Evolutionary conservation across 2,888 invertebrate species (phyloP), one percentile per base, ranked within the genome.

Genomic region (Cataglyphis altisquamis): DNA sequence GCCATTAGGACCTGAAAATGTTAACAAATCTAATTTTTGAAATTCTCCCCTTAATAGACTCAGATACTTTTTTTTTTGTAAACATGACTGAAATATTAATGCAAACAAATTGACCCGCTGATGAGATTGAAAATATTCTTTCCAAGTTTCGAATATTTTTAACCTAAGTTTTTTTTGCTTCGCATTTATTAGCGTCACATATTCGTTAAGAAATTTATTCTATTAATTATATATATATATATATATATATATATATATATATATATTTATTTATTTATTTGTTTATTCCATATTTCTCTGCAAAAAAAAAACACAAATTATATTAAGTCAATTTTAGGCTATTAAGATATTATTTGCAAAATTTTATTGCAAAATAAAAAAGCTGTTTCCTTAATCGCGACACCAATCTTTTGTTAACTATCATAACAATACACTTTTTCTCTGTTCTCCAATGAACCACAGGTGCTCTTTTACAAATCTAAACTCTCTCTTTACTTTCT

Each of bases 1-100:
- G 86, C 98, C 98, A 95, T 99, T 99, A 82, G 99, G 99, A 95
- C 99, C 99, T 98, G 97, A 91, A 96, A 97, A 94, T 91, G 86
- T 85, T 67, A 88, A 89, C 73, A 89, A 86, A 89, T 84, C 86
- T 88, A 77, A 87, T 64, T 89, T 89, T 84, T 87, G 77, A 89
- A 70, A 82, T 48, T 48, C 18, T n/a, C 32, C n/a, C 21, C 60
- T 83, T 21, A 18, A 73, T 39, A 60, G 18, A 32, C 21, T 55
- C 15, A 15, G 5, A 45, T 2, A 45, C 39, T 10, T 10, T n/a
- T 21, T 4, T 45, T 32, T 25, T 60, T 41, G 10, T 41, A 45
- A 12, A 45, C 29, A 36, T 18, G 4, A 21, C 10, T 36, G n/a
- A n/a, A 74, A 74, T 6, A 8, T 36, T 48, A 36, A 25, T 6